A percentile compares a stretch with the other conserved stretches of the same genome.
Conservation (phyloP, 2,797 vertebrate species). For the Lacerta agilis region DNA sequence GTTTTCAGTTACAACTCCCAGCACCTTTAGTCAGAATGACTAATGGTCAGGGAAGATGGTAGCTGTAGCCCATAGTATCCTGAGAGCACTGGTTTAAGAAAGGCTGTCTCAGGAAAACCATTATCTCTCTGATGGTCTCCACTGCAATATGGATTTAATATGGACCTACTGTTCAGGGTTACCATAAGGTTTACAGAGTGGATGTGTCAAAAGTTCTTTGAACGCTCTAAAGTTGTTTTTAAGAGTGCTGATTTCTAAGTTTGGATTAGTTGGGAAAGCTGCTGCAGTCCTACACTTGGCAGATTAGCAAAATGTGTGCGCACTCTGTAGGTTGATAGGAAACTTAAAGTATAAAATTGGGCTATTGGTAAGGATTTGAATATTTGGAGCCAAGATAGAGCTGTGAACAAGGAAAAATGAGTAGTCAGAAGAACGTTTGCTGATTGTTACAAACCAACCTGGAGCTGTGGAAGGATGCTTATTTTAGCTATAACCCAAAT, state of each 20-base stretch:
- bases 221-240: not conserved
- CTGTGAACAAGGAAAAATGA: not conserved
- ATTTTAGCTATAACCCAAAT: not conserved
- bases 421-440: not conserved
- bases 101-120: too few species aligned
- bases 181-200: not conserved
- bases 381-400: not conserved
- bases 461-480: not conserved
- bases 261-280: not conserved
- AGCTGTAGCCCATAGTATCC: too few species aligned
- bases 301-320: not conserved
- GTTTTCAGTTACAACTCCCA: too few species aligned
- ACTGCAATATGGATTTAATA: not conserved
- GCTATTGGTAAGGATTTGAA: not conserved
- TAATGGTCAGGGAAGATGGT: too few species aligned
- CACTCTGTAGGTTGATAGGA: not conserved
- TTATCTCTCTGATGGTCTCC: not conserved
- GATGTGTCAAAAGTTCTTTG: not conserved
- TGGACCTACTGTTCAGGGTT: not conserved
- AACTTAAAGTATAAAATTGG: not conserved
- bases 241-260: not conserved
- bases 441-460: not conserved
- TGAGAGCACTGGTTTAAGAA: too few species aligned
- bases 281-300: not conserved
- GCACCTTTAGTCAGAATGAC: too few species aligned